Evolutionary conservation across 1,140 invertebrate genomes (phyloP), one percentile per base, ranked within the genome.

Genomic region (Halotydeus destructor): DNA sequence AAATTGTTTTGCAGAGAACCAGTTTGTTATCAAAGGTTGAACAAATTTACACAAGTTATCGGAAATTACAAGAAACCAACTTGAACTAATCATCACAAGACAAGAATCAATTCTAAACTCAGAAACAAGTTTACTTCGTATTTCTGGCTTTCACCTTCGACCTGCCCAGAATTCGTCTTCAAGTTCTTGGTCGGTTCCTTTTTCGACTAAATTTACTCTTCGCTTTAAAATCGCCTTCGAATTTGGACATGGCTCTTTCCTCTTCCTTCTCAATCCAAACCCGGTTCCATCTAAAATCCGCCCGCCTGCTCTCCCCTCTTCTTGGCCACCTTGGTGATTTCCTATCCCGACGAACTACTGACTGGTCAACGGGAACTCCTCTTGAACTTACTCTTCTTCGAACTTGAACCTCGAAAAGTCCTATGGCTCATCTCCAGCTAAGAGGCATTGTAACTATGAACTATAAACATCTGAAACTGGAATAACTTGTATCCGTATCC

Each of bases 211-310:
- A 35, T 8, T 14, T 35, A 12, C 12, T 35, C 33, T 35, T 35
- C 33, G n/a, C 41, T 35, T 35, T 18, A 5, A 41, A 30, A 19
- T 44, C 28, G 28, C 22, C 23, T 37, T 14, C 21, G 22, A 24
- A 32, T 22, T 21, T 24, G 22, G 35, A 6, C 21, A 41, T 23
- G 28, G 22, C 23, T 45, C 37, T 38, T 36, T 46, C 26, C 16
- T 44, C 42, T n/a, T n/a, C 27, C 31, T 44, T 16, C 42, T 44
- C 3, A 34, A 9, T 34, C 33, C 5, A 6, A 5, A 6, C 5
- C 21, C 14, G 5, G 33, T 16, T 9, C n/a, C n/a, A 14, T 6
- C 5, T 6, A 19, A 34, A 34, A n/a, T n/a, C 33, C 21, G 5
- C 5, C 21, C 21, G 14, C 21, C 28, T 9, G 28, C n/a, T n/a